phyloP scores from a whole-genome alignment of 37 sponge, comb jelly and placozoan species.

The Aplysina aerophoba region DNA sequence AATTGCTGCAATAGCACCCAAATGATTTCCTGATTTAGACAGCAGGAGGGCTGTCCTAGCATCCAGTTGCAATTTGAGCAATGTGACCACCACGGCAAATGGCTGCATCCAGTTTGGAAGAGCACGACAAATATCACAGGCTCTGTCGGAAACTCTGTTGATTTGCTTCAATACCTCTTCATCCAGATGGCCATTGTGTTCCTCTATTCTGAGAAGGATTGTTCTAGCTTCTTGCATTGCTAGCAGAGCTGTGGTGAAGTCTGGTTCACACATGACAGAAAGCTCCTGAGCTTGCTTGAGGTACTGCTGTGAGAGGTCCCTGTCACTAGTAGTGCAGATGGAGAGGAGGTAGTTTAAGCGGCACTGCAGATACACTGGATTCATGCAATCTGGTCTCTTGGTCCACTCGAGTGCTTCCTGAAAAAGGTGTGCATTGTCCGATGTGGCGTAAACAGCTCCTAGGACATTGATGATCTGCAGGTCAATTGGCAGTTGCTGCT shows the following conservation, averaged over 20 bases:
- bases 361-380: background rate
- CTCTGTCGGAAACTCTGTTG: background rate
- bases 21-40: background rate
- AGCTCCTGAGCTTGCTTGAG: background rate
- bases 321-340: background rate
- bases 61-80: slow-evolving; percentile 23
- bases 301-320: slow-evolving; percentile 6
- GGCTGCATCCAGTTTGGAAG: slow-evolving; percentile 26
- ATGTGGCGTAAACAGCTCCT: slow-evolving; percentile 19
- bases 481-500: background rate
- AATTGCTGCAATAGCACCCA: background rate
- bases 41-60: background rate
- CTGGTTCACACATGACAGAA: background rate
- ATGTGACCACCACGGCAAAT: background rate
- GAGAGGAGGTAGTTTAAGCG: slow-evolving; percentile 20
- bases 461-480: slow-evolving; percentile 1
- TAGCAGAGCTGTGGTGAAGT: background rate
- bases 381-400: background rate
- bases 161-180: background rate
- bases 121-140: background rate
- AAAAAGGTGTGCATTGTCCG: background rate
- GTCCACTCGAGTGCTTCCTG: slow-evolving; percentile 14
- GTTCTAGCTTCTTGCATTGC: background rate
- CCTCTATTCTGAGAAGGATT: background rate
- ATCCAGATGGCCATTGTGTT: background rate